Conservation (phyloP, 2,888 invertebrate species). For the Cheilosia scutellata region DNA sequence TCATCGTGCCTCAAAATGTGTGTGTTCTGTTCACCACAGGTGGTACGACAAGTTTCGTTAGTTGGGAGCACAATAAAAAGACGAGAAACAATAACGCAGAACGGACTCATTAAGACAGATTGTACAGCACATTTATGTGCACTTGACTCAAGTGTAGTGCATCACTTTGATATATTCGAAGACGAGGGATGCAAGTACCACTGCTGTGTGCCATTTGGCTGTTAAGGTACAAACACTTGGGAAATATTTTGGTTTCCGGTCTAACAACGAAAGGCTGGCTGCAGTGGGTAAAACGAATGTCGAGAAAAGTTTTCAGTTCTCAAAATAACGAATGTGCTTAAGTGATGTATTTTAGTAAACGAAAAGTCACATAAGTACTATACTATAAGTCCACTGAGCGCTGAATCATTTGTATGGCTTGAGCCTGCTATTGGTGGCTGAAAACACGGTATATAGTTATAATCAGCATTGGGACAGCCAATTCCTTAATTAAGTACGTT, state of each 20-base stretch:
- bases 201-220: slow-evolving; percentile 50
- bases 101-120: slow-evolving; percentile 65
- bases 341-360: neutral
- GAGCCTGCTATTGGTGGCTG: too few relatives aligned
- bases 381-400: neutral
- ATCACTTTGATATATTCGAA: slow-evolving; percentile 55
- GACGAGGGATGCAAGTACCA: slow-evolving; percentile 25
- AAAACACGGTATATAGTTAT: too few relatives aligned
- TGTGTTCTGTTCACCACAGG: slow-evolving; percentile 71
- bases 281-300: neutral
- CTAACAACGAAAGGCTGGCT: slow-evolving; percentile 19
- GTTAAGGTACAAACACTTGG: slow-evolving; percentile 44
- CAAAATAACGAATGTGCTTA: slow-evolving; percentile 27
- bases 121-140: slow-evolving; percentile 67
- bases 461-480: too few relatives aligned
- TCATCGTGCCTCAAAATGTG: slow-evolving; percentile 60
- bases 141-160: slow-evolving; percentile 64
- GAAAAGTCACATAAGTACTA: neutral
- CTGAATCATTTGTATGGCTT: too few relatives aligned
- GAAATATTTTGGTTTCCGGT: slow-evolving; percentile 16
- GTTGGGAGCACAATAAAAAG: slow-evolving; percentile 43
- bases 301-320: neutral
- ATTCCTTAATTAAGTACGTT: too few relatives aligned
- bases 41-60: slow-evolving; percentile 65
- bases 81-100: slow-evolving; percentile 43